Base-by-base conservation (phyloP, 2,113 vertebrate species). In the Crypturellus undulatus region DNA sequence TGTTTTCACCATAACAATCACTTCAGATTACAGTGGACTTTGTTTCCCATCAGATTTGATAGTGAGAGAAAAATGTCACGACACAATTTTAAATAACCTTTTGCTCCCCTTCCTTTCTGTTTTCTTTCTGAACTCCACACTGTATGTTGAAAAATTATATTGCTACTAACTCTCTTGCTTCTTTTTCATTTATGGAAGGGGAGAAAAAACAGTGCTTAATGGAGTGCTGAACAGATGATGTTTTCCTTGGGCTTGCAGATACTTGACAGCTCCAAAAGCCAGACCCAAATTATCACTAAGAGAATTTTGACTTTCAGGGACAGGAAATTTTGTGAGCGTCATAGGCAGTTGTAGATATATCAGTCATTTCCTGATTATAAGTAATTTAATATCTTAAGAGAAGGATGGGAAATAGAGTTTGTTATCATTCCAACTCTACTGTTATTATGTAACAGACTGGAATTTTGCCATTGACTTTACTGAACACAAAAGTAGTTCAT, bases 41-140 rank as follows among this genome's bases (percentile, higher is more conserved):
- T 51, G 95, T 94, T 95, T 91, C 84, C 84, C 4, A 12, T 83
- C 79, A 72, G 70, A 85, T 95, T 85, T 97, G 94, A 96, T 84
- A 90, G 76, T 72, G 87, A 47, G 79, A 97, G 93, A 95, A 95
- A 97, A 97, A 97, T 93, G 91, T 92, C 95, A 95, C 69, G 91
- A 93, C 94, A 95, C 60, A 87, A 79, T 86, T 91, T 68, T 91
- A 85, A 93, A 92, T 83, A 95, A 83, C 56, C 78, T 79, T 93
- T 90, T 91, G 71, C 75, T 94, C 51, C 38, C 51, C 25, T 8
- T 94, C 64, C 62, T 78, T 43, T 63, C 89, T 91, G 45, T 30
- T 79, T 85, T 36, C 67, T 67, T 77, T 71, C 56, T 64, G 12
- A 82, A 25, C 17, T 5, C 68, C 36, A 38, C 26, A 64, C 21